Percentiles rank a stretch among this genome's conserved stretches.
These are phyloP conservation scores for Carduelis carduelis DNA, from an alignment of 2,797 vertebrate genomes.

Conservation along the genomic window DNA sequence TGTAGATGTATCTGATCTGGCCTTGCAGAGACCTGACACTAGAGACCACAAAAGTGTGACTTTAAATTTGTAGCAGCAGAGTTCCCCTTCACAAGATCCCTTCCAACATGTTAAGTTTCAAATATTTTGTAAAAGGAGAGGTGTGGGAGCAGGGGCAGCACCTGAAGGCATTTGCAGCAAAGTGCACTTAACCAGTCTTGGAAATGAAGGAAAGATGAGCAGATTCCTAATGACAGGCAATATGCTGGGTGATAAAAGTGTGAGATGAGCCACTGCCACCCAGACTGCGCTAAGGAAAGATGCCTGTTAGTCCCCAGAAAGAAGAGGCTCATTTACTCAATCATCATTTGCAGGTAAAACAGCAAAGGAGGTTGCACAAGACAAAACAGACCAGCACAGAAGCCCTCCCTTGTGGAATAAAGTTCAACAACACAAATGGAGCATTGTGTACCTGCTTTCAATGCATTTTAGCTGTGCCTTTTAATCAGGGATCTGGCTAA, in stretches of 20 bases:
- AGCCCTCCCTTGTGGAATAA: not conserved
- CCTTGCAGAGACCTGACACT: not conserved
- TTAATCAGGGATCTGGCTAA: not conserved
- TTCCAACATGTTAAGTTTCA: not conserved
- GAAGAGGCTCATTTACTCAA: not conserved
- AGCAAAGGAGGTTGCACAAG: not conserved
- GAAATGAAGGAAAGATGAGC: constrained; percentile 26
- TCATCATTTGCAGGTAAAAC: not conserved
- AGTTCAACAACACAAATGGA: not conserved
- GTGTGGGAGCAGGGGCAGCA: not conserved
- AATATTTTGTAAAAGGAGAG: not conserved
- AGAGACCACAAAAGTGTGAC: rapidly evolving
- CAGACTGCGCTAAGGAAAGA: not conserved
- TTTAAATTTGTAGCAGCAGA: not conserved
- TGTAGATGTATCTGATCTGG: not conserved
- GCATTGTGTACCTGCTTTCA: not conserved
- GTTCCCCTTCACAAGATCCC: not conserved
- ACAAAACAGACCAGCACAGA: not conserved
- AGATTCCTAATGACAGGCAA: constrained; percentile 54
- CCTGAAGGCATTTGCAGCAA: not conserved
- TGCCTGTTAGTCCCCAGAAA: not conserved
- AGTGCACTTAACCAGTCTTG: not conserved
- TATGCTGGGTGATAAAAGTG: not conserved
- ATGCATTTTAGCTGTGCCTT: not conserved
- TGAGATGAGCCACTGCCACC: constrained; percentile 4